These are phyloP conservation scores for Cremastobaeus sp. DNA, from an alignment of 2,888 invertebrate species.

Conservation along the genomic window DNA sequence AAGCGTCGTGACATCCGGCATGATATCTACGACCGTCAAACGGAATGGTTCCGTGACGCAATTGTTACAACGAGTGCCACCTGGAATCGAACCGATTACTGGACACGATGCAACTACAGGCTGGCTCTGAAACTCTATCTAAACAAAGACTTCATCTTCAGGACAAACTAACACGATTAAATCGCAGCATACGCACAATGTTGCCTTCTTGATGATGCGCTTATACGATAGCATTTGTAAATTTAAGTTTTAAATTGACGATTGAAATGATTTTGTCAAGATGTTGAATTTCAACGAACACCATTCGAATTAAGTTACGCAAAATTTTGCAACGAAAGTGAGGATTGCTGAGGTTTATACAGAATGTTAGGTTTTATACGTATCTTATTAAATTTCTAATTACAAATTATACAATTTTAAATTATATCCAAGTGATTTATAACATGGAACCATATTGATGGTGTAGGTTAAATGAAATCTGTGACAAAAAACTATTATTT, in stretches of 20 bases:
- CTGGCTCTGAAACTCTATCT: constrained; percentile 80
- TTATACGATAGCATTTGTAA: constrained; percentile 40
- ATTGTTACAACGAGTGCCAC: constrained; percentile 80
- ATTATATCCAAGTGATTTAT: too few relatives aligned
- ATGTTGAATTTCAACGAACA: too few relatives aligned
- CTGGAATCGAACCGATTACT: constrained; percentile 86
- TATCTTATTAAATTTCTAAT: too few relatives aligned
- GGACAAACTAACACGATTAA: too few relatives aligned
- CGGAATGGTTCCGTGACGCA: constrained; percentile 82
- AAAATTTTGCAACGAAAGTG: constrained; percentile 8
- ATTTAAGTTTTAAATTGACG: too few relatives aligned
- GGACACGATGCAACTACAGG: constrained; percentile 86
- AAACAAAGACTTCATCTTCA: constrained; percentile 12
- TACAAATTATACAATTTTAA: too few relatives aligned
- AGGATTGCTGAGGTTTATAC: too few relatives aligned
- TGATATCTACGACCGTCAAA: constrained; percentile 73
- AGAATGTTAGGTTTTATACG: too few relatives aligned
- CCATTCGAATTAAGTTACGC: not conserved
- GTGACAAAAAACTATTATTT: too few relatives aligned
- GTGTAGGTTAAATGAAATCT: too few relatives aligned
- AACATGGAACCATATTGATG: too few relatives aligned
- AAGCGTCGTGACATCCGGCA: constrained; percentile 76
- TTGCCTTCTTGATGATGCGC: constrained; percentile 70
- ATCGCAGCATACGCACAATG: constrained; percentile 73
- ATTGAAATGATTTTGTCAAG: not conserved